A percentile compares a stretch with the other conserved stretches of the same genome.
Evolutionary conservation across 2,113 vertebrate genomes (phyloP).

Genomic region (Megalops atlanticus): DNA sequence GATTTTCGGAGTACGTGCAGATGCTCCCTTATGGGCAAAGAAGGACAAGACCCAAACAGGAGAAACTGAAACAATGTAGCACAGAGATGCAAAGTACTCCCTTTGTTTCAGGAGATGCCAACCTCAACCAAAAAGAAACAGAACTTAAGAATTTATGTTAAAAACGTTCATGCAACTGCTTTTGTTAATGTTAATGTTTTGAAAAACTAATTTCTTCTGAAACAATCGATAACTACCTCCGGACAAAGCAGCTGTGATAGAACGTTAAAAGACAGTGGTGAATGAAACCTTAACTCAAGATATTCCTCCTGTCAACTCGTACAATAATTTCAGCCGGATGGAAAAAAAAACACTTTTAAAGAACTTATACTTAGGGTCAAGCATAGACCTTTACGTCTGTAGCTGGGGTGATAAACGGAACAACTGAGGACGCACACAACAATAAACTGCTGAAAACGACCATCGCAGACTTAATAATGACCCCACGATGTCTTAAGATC

Average conservation of each 20-base stretch:
- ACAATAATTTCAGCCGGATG: background rate
- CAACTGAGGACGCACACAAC: background rate
- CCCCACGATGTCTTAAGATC: background rate
- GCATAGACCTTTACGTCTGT: no score
- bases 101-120: no score
- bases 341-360: no score
- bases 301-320: background rate
- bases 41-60: no score
- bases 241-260: background rate
- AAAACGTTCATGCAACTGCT: no score
- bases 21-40: no score
- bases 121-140: no score
- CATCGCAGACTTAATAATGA: background rate
- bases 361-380: no score
- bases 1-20: background rate
- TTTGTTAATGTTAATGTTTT: no score
- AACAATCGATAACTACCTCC: background rate
- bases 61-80: background rate
- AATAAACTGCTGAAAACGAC: background rate
- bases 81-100: background rate
- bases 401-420: no score
- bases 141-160: no score
- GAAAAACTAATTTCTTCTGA: no score
- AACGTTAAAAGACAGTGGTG: background rate
- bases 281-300: background rate